Conservation (phyloP, 2,888 invertebrate genomes). For the Sepioteuthis lessoniana region DNA sequence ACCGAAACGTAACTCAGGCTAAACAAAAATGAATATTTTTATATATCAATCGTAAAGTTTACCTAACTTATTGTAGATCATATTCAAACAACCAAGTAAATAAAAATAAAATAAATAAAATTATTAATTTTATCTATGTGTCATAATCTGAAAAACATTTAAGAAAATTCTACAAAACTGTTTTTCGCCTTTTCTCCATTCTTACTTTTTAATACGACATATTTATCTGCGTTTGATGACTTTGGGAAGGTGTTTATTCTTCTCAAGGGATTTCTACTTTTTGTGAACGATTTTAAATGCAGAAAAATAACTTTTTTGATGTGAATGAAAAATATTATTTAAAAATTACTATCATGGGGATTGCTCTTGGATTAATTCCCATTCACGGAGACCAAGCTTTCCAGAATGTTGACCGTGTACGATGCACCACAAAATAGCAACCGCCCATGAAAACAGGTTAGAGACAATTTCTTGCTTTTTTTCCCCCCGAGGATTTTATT, state of each 20-base stretch:
- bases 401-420: neutral
- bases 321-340: neutral
- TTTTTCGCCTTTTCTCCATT: neutral
- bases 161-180: neutral
- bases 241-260: neutral
- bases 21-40: neutral
- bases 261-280: neutral
- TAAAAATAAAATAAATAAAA: neutral
- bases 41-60: neutral
- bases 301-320: neutral
- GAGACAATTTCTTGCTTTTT: neutral
- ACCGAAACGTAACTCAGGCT: neutral
- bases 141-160: neutral
- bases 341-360: neutral
- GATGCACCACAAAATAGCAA: neutral
- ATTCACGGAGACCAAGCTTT: slow-evolving; percentile 2
- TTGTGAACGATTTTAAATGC: neutral
- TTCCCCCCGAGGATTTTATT: neutral
- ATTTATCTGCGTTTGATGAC: neutral
- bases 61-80: neutral
- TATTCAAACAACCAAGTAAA: neutral
- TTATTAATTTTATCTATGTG: neutral
- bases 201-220: neutral
- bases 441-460: neutral
- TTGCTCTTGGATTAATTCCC: neutral